Evolutionary conservation across 2,113 vertebrate species (phyloP), one percentile per base, ranked within the genome.

Genomic region (Rousettus leschenaultii): DNA sequence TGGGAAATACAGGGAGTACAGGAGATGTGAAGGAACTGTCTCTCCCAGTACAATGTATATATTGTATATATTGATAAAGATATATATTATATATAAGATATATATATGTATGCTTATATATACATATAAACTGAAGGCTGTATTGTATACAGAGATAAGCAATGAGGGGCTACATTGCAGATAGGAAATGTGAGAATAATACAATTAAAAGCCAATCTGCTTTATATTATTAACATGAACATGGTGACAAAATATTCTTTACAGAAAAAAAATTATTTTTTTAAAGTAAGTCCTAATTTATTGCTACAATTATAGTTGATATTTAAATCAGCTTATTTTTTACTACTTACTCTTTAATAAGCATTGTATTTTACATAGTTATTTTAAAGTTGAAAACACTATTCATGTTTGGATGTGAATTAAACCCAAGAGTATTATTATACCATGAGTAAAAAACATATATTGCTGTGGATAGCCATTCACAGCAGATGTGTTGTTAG

Each of bases 341-440:
- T 77, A 61, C 53, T 38, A 38, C 24, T 79, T 22, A 30, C 6
- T 68, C 10, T 89, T 66, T n/a, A 86, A 71, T 33, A 51, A 92
- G 86, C 80, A 53, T 43, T 78, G 5, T 45, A 78, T 53, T 53
- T 40, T 83, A n/a, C 35, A 59, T 48, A 51, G 19, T 73, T 40
- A 63, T 73, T 86, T 89, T 92, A 83, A 94, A 87, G 15, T 68
- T 73, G 14, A 66, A 97, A 95, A 79, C 15, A 90, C 40, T 51
- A 68, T 61, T 83, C 28, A 43, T 70, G 14, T 87, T 59, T 83
- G 61, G 45, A 77, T 78, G 18, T 83, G 6, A 26, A 68, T 12
- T 55, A 86, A 66, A 53, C 24, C 38, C 33, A 89, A 21, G 19
- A 63, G 12, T 55, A 53, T 88, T 35, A 33, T 73, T 75, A 73